phyloP scores from a whole-genome alignment of 2,888 invertebrate species.

The Agrotis segetum region DNA sequence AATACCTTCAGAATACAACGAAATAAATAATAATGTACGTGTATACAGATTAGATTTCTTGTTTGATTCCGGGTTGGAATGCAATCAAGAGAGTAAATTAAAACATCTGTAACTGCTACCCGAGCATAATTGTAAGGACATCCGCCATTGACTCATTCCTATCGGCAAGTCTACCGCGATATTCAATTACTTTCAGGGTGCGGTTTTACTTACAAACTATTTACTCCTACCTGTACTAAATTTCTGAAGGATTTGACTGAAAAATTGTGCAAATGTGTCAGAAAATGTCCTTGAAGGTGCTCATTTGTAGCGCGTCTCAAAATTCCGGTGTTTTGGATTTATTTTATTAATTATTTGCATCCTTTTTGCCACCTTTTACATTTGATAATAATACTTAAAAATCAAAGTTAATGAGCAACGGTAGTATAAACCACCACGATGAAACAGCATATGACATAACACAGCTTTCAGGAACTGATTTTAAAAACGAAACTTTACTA shows the following conservation, averaged over 20 bases:
- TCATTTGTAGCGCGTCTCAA: not conserved
- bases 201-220: not conserved
- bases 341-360: too few relatives aligned
- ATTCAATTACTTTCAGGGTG: constrained; percentile 8
- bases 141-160: not conserved
- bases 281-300: not conserved
- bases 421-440: too few relatives aligned
- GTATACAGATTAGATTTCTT: not conserved
- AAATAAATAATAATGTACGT: not conserved
- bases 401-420: too few relatives aligned
- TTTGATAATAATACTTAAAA: too few relatives aligned
- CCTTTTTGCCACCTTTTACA: too few relatives aligned
- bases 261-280: too few relatives aligned
- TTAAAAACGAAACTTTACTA: too few relatives aligned
- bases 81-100: constrained; percentile 25
- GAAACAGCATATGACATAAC: too few relatives aligned
- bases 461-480: too few relatives aligned
- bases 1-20: too few relatives aligned
- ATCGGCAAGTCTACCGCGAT: not conserved
- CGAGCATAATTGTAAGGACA: not conserved
- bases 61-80: constrained; percentile 1
- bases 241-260: too few relatives aligned
- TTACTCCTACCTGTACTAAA: too few relatives aligned
- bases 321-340: not conserved
- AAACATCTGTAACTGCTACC: not conserved